Evolutionary conservation across 2,797 vertebrate species (phyloP), one percentile per base, ranked within the genome.

Genomic region (Novumbra hubbsi): DNA sequence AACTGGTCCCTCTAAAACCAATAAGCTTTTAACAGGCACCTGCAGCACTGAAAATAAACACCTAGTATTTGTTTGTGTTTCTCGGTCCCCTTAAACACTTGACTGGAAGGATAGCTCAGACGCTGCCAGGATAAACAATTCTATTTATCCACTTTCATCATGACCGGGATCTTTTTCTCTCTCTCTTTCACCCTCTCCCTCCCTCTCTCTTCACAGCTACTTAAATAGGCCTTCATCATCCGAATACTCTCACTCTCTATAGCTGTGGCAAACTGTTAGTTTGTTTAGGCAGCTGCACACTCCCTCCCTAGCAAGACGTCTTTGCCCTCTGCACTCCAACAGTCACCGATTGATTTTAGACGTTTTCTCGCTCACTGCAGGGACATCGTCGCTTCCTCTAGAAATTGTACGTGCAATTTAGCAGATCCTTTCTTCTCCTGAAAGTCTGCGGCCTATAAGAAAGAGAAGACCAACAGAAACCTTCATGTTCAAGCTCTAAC

Each of bases 11-110:
- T 84, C 84, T 83, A 80, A 89, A 86, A 89, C 67, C 84, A 89
- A 88, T 87, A 90, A 86, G 82, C 86, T 83, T 74, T 76, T 81
- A 87, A 83, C 76, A 48, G 84, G 83, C 88, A 92, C 90, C 89
- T 92, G 86, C 81, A 15, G 83, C 82, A 83, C 81, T 78, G 81
- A 87, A 90, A 90, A 92, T 91, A 92, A 93, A 92, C 85, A 89
- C 55, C 57, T 80, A 80, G 57, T 84, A 70, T 84, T 84, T 75
- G 67, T 70, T 76, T 68, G 41, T 72, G 68, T 15, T 76, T 88
- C 72, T 73, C 72, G 68, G 68, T 73, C 81, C 72, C 32, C 79
- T 84, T 72, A 83, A 81, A 87, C 78, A 73, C 78, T 86, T 73
- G 80, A 76, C 80, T 57, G 68, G 15, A 77, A 68, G 66, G 65